phyloP scores from a whole-genome alignment of 2,888 invertebrate species.

The Taphrorychus bicolor region DNA sequence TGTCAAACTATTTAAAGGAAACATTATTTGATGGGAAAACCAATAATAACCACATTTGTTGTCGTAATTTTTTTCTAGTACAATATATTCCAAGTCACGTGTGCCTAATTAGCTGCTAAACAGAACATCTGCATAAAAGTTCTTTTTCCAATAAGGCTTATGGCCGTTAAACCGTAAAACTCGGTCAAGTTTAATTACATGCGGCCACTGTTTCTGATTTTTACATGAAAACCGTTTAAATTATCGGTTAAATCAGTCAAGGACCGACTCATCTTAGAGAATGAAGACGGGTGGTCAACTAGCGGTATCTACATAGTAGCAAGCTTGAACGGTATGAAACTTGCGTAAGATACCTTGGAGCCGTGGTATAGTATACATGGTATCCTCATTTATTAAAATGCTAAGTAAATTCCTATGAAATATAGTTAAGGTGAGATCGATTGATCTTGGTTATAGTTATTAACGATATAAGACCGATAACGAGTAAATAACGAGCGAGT shows the following conservation, averaged over 20 bases:
- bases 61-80: background rate
- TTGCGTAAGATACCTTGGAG: no score
- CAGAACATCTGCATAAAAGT: background rate
- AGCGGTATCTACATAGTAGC: no score
- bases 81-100: background rate
- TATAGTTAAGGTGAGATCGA: no score
- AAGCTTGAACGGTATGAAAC: no score
- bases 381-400: no score
- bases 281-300: background rate
- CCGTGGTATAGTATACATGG: no score
- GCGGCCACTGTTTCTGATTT: slow-evolving; percentile 20
- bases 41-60: background rate
- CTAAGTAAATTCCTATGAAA: no score
- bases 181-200: slow-evolving; percentile 35
- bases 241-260: slow-evolving; percentile 27
- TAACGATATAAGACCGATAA: no score
- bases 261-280: slow-evolving; percentile 22
- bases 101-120: background rate
- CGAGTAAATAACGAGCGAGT: no score
- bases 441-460: no score
- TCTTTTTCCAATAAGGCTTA: slow-evolving; percentile 18
- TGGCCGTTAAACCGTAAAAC: slow-evolving; percentile 13
- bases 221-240: slow-evolving; percentile 30
- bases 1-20: no score
- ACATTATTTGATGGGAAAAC: background rate